Base-by-base conservation (phyloP, 1,140 invertebrate species). In the Atopsyche davidsoni region DNA sequence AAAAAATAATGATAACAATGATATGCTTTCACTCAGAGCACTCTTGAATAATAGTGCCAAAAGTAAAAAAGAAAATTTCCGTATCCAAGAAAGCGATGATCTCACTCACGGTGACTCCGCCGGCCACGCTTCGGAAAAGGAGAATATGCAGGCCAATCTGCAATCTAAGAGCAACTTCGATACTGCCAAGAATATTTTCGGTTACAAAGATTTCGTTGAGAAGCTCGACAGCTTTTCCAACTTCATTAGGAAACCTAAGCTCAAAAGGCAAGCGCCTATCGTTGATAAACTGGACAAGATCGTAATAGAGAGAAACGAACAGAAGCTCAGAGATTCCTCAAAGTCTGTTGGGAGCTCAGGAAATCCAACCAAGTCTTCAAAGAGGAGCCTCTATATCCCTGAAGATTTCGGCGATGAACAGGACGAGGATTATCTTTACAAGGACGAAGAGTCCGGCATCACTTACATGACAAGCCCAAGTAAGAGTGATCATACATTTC, bases 371-470 rank as follows among this genome's bases (percentile, higher is more conserved):
- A 28, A 23, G 9, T 21, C 18, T 44, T 25, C 41, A 39, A 39
- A 7, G 10, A 17, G 2, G 19, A 39, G 2, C 36, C 14, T 17
- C 4, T 11, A 18, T 34, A 4, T 4, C 3, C 3, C 11, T 11
- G 11, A 35, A 9, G 45, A 47, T 7, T 41, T 40, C 6, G 23
- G 10, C 16, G 17, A 61, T 18, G 64, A 59, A 16, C 67, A 70
- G 52, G 69, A 69, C 18, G 57, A 62, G 22, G 64, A 70, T 34
- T 49, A 70, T 43, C 62, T 68, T 19, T 49, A 70, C 23, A 60
- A 66, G 14, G 62, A 63, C 17, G 68, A 71, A 23, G 70, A 70
- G 22, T 64, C 69, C 6, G 70, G 69, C 4, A 69, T 72, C 52
- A 64, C 61, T 18, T 6, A 51, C 35, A 46, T 58, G 28, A 60